Base-by-base conservation (phyloP, 2,888 invertebrate genomes). In the Tuta absoluta region DNA sequence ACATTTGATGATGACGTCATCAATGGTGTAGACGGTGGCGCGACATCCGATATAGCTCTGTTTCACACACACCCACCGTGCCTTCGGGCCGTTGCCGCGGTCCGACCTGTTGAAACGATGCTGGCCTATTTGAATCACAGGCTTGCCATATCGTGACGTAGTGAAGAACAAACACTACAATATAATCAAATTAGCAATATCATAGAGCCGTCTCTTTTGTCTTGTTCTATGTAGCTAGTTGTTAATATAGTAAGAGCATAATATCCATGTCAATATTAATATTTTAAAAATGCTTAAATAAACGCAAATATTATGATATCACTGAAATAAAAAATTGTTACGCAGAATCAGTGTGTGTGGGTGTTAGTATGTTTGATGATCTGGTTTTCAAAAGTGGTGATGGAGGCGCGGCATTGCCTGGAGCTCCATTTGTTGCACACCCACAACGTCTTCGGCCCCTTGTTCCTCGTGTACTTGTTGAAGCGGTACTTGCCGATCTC, bases 11-110 rank as follows among this genome's bases (percentile, higher is more conserved):
- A 74, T 65, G 10, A 63, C 28, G 8, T 64, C 61, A n/a, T 72
- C 33, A 8, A 68, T n/a, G 21, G 72, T 72, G 19, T 59, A 65
- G 12, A 73, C 14, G 12, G 66, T 58, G 7, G 71, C 71, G 7
- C 63, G 67, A 63, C 73, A 75, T 8, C 69, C 67, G 2, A 10
- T 37, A 2, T 2, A n/a, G 2, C 67, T 66, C 69, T 68, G 68
- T 41, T 72, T 70, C 0, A 17, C 53, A 62, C 75, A 76, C 19
- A 66, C 63, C 76, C 74, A 75, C 0, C 56, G 57, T 7, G 65
- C 71, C 33, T 65, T 71, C 3, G 63, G 60, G 0, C 70, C 69
- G 10, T 51, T 63, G 38, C 67, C 70, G 5, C 65, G 61, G 28
- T 65, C 57, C 49, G 69, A 69, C 37, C 66, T 58, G 63, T 73